phyloP scores from a whole-genome alignment of 2,888 invertebrate species.

The Drosophila diplacantha region DNA sequence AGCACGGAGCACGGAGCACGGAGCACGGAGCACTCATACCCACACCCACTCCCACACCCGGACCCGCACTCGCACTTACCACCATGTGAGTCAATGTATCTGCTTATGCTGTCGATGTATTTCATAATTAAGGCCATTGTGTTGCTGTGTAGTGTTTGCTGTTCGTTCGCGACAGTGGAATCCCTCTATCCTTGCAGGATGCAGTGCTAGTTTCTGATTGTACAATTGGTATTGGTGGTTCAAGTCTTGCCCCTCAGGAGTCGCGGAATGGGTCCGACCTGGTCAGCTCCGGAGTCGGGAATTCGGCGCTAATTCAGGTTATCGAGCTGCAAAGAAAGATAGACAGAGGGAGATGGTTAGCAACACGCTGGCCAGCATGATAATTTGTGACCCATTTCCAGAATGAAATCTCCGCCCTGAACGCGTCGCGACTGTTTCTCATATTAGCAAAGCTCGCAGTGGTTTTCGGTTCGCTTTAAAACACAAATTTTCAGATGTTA shows the following conservation, averaged over 20 bases:
- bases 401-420: background rate
- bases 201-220: conserved; percentile 19
- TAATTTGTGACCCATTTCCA: conserved; percentile 1
- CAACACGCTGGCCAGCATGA: background rate
- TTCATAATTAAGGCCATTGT: conserved; percentile 89
- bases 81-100: conserved; percentile 89
- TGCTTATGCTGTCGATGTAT: conserved; percentile 87
- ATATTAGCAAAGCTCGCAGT: background rate
- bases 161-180: conserved; percentile 21
- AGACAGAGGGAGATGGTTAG: conserved; percentile 5
- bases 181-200: conserved; percentile 17
- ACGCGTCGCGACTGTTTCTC: background rate
- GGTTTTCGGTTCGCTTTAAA: background rate
- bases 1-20: conserved; percentile 29
- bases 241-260: conserved; percentile 26
- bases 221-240: conserved; percentile 43
- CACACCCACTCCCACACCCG: background rate
- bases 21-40: background rate
- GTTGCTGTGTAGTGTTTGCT: conserved; percentile 67
- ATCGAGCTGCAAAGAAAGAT: conserved; percentile 47
- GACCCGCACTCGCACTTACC: conserved; percentile 81
- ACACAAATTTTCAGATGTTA: background rate
- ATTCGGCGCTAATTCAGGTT: conserved; percentile 37
- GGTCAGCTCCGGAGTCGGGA: conserved; percentile 36
- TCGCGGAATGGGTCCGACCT: conserved; percentile 31